These are phyloP conservation scores for Congeria kusceri DNA, from an alignment of 2,888 invertebrate species.

Conservation along the genomic window DNA sequence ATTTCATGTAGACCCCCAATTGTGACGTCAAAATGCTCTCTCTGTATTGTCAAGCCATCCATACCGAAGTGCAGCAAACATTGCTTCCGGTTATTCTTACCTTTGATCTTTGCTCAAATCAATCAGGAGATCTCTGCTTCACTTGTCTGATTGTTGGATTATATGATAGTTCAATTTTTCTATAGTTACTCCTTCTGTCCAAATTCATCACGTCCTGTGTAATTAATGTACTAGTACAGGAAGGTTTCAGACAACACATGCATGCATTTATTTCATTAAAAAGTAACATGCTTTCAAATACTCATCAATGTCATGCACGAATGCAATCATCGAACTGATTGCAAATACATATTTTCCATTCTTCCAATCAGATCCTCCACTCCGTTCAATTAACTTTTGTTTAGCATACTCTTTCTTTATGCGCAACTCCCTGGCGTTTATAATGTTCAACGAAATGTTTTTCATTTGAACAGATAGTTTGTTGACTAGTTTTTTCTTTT, in stretches of 20 bases:
- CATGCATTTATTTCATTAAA: neutral
- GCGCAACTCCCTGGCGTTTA: conserved; percentile 5
- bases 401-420: conserved; percentile 43
- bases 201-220: neutral
- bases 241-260: neutral
- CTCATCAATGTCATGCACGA: conserved; percentile 27
- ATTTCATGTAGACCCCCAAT: neutral
- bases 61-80: conserved; percentile 15
- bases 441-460: neutral
- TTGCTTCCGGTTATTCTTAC: conserved; percentile 21
- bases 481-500: neutral
- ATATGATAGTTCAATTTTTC: neutral
- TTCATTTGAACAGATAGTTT: neutral
- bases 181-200: neutral
- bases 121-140: conserved; percentile 19
- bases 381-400: conserved; percentile 29
- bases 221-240: neutral
- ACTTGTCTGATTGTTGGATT: neutral
- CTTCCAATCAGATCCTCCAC: conserved; percentile 27
- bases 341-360: conserved; percentile 38
- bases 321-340: conserved; percentile 30
- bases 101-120: conserved; percentile 7
- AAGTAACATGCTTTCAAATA: neutral
- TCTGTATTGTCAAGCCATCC: conserved; percentile 8
- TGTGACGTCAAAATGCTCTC: conserved; percentile 20